Conservation (phyloP, 2,797 vertebrate species). For the Sebastes oblongus region DNA sequence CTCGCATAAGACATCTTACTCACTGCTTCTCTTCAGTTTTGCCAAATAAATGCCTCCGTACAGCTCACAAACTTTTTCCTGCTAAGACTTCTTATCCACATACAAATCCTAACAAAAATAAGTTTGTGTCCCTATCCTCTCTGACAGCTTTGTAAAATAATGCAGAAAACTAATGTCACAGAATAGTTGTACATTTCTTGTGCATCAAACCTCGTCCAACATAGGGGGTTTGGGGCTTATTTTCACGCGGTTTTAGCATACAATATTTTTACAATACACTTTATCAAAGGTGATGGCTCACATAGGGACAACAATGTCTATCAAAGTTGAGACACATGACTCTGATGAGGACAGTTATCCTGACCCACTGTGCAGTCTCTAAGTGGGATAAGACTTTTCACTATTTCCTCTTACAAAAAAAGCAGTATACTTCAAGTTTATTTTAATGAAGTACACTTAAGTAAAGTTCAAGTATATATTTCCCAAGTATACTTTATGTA, state of each 20-base stretch:
- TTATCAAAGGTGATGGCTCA: background rate
- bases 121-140: too few species aligned
- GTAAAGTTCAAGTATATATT: too few species aligned
- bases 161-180: background rate
- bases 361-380: background rate
- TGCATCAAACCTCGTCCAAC: background rate
- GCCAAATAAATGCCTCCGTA: background rate
- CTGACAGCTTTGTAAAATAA: background rate
- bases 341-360: background rate
- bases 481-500: too few species aligned
- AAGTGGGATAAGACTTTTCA: background rate
- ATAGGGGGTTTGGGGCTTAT: background rate
- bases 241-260: background rate
- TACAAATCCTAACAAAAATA: background rate
- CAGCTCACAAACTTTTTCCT: background rate
- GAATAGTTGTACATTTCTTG: background rate
- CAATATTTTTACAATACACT: background rate
- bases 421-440: too few species aligned
- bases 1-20: background rate
- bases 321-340: background rate
- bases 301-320: background rate
- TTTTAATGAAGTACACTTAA: too few species aligned
- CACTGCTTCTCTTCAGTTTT: background rate
- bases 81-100: background rate
- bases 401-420: background rate